Evolutionary conservation across 2,888 invertebrate species (phyloP).

Genomic region (Electrophaes corylata): DNA sequence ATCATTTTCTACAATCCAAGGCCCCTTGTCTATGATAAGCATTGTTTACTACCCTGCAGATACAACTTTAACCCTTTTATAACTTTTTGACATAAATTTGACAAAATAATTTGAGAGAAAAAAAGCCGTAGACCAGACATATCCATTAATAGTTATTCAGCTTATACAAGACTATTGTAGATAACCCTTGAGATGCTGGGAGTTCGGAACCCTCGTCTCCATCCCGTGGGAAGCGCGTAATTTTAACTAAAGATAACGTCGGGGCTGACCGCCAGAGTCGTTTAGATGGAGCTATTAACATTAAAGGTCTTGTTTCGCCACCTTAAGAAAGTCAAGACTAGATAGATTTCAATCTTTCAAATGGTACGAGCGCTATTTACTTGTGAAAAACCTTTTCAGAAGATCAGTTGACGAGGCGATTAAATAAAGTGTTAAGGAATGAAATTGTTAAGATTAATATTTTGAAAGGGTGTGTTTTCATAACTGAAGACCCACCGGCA

Average conservation of each 20-base stretch:
- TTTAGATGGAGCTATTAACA: slow-evolving; percentile 41
- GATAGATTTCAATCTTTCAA: slow-evolving; percentile 26
- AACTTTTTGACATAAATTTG: slow-evolving; percentile 1
- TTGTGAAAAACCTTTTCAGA: slow-evolving; percentile 12
- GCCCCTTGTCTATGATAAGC: slow-evolving; percentile 13
- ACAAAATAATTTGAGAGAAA: slow-evolving; percentile 33
- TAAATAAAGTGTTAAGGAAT: slow-evolving; percentile 16
- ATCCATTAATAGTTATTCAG: slow-evolving; percentile 47
- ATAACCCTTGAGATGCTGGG: slow-evolving; percentile 56
- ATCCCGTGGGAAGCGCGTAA: slow-evolving; percentile 44
- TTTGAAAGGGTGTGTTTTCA: slow-evolving; percentile 1
- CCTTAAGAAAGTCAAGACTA: slow-evolving; percentile 27
- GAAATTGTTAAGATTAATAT: slow-evolving; percentile 12
- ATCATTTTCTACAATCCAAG: slow-evolving; percentile 6
- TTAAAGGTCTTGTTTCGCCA: slow-evolving; percentile 32
- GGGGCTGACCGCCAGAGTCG: slow-evolving; percentile 53
- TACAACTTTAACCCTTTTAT: slow-evolving; percentile 11
- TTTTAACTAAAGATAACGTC: slow-evolving; percentile 52
- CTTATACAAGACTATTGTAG: slow-evolving; percentile 59
- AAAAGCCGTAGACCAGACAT: slow-evolving; percentile 42
- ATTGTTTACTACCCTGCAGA: slow-evolving; percentile 10
- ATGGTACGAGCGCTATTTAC: slow-evolving; percentile 8
- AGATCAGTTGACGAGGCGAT: slow-evolving; percentile 10
- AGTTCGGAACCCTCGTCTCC: slow-evolving; percentile 49
- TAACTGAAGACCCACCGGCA: background rate